These are phyloP conservation scores for Cetoscarus ocellatus DNA, from an alignment of 2,797 vertebrate species.

Conservation along the genomic window DNA sequence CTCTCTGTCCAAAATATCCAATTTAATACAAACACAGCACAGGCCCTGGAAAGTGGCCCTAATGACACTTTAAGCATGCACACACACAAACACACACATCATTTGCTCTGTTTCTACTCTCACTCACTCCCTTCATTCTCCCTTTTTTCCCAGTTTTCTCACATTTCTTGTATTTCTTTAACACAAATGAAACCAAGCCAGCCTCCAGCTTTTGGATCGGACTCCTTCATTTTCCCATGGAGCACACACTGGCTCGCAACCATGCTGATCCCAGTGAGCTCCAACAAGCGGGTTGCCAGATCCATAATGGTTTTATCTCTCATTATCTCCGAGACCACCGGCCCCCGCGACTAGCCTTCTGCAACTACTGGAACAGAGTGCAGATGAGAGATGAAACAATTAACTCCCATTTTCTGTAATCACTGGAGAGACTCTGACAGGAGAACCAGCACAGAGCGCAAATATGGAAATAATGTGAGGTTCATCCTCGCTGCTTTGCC, in stretches of 20 bases:
- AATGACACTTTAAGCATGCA: slow-evolving; percentile 1
- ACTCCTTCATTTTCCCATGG: slow-evolving; percentile 51
- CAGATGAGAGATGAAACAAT: slow-evolving; percentile 75
- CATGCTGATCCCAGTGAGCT: slow-evolving; percentile 61
- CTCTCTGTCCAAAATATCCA: background rate
- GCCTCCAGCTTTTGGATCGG: slow-evolving; percentile 54
- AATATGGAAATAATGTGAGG: slow-evolving; percentile 46
- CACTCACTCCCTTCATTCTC: slow-evolving; percentile 12
- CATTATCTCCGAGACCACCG: slow-evolving; percentile 63
- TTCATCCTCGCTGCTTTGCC: slow-evolving; percentile 7
- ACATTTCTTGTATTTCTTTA: slow-evolving; percentile 29
- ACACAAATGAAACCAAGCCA: slow-evolving; percentile 48
- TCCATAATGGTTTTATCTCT: slow-evolving; percentile 70
- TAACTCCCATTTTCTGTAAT: slow-evolving; percentile 74
- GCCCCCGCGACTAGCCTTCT: slow-evolving; percentile 36
- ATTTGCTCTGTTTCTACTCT: slow-evolving; percentile 1
- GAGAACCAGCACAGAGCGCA: slow-evolving; percentile 36
- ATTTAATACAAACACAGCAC: slow-evolving; percentile 2
- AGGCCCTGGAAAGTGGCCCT: background rate
- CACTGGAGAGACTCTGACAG: slow-evolving; percentile 60
- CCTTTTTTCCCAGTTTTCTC: slow-evolving; percentile 6
- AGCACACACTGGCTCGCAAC: slow-evolving; percentile 36
- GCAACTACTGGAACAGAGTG: slow-evolving; percentile 53
- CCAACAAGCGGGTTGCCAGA: slow-evolving; percentile 62
- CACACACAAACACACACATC: background rate